Conservation (phyloP, 2,797 vertebrate species). For the Tapera naevia region DNA sequence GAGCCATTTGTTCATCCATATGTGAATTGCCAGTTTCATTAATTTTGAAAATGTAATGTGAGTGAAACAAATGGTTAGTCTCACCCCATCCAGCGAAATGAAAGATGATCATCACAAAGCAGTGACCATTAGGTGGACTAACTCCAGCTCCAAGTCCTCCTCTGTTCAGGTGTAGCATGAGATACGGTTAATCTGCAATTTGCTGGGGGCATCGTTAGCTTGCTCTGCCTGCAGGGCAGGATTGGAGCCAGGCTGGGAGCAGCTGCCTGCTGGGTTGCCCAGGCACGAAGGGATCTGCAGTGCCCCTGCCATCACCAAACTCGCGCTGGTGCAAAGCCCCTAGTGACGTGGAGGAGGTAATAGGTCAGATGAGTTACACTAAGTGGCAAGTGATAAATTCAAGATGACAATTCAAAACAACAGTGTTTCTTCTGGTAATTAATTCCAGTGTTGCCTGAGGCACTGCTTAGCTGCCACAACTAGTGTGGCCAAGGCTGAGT, state of each 20-base stretch:
- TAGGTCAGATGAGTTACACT: slow-evolving; percentile 96
- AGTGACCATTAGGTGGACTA: slow-evolving; percentile 79
- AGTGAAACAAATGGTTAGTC: slow-evolving; percentile 73
- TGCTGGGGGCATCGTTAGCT: slow-evolving; percentile 94
- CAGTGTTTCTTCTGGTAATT: slow-evolving; percentile 98
- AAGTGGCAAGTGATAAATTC: slow-evolving; percentile 99
- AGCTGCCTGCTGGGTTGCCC: slow-evolving; percentile 80
- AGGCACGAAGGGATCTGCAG: slow-evolving; percentile 58
- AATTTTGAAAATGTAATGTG: slow-evolving; percentile 55
- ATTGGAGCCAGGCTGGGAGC: slow-evolving; percentile 84
- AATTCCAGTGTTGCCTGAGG: slow-evolving; percentile 97
- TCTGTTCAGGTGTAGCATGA: slow-evolving; percentile 63
- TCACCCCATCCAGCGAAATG: slow-evolving; percentile 73
- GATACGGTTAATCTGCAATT: slow-evolving; percentile 81
- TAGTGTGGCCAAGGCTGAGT: slow-evolving; percentile 89
- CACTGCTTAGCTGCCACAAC: slow-evolving; percentile 81
- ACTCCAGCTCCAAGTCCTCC: slow-evolving; percentile 75
- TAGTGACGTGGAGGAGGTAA: slow-evolving; percentile 82
- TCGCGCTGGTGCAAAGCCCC: slow-evolving; percentile 78
- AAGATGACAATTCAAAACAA: slow-evolving; percentile 97
- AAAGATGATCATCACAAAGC: slow-evolving; percentile 85
- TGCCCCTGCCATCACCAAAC: slow-evolving; percentile 66
- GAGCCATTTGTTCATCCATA: slow-evolving; percentile 54
- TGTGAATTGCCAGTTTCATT: slow-evolving; percentile 48
- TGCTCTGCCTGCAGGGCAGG: slow-evolving; percentile 86